phyloP scores from a whole-genome alignment of 2,888 invertebrate species.

The Chrysotoxum bicinctum region DNA sequence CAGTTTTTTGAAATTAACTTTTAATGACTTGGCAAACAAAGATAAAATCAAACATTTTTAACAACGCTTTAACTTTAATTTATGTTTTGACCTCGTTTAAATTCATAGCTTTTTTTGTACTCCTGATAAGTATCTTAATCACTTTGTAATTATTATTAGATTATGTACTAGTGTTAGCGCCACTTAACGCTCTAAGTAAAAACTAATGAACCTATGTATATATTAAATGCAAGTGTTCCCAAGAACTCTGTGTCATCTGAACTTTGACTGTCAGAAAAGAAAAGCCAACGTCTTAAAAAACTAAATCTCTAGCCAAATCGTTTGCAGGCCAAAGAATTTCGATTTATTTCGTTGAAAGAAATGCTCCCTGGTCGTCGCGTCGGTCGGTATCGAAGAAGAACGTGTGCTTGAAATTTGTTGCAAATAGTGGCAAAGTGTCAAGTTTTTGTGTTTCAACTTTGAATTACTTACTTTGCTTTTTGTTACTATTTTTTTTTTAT shows the following conservation, averaged over 20 bases:
- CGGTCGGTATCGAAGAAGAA: too few relatives aligned
- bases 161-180: constrained; percentile 56
- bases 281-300: background rate
- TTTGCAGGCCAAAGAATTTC: constrained; percentile 59
- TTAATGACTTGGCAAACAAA: background rate
- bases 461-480: constrained; percentile 13
- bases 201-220: constrained; percentile 18
- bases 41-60: background rate
- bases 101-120: background rate
- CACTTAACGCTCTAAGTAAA: constrained; percentile 42
- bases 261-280: constrained; percentile 34
- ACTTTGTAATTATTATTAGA: constrained; percentile 54
- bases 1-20: background rate
- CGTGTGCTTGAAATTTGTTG: constrained; percentile 10
- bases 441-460: constrained; percentile 30
- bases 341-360: constrained; percentile 40
- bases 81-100: constrained; percentile 43
- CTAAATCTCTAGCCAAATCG: constrained; percentile 21
- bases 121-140: constrained; percentile 1
- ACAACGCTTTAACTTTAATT: background rate
- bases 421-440: constrained; percentile 59
- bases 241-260: constrained; percentile 62
- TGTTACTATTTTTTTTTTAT: background rate
- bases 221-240: constrained; percentile 37
- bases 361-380: constrained; percentile 27